Conservation (phyloP, 2,797 vertebrate species). For the Neopelma chrysocephalum region DNA sequence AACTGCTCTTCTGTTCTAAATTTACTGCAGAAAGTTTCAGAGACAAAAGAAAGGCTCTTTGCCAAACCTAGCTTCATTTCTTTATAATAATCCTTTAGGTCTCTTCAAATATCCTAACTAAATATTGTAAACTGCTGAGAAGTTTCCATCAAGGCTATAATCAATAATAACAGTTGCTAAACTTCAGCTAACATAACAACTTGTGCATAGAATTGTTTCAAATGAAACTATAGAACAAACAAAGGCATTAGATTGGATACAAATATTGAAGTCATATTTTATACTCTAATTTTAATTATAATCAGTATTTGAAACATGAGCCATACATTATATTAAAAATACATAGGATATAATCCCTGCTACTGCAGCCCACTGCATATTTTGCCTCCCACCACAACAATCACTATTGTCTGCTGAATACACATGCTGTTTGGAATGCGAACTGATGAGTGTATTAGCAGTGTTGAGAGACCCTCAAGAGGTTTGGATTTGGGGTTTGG, state of each 20-base stretch:
- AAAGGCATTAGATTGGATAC: slow-evolving; percentile 55
- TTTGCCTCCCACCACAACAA: slow-evolving; percentile 50
- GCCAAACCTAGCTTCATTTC: slow-evolving; percentile 73
- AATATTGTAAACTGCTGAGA: slow-evolving; percentile 60
- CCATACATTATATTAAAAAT: slow-evolving; percentile 65
- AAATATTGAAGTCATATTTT: slow-evolving; percentile 70
- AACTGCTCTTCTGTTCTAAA: slow-evolving; percentile 78
- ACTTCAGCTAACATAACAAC: slow-evolving; percentile 37
- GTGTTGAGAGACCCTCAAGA: neutral
- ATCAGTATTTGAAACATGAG: slow-evolving; percentile 63
- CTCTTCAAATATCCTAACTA: slow-evolving; percentile 59
- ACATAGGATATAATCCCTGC: slow-evolving; percentile 59
- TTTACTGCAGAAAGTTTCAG: slow-evolving; percentile 74
- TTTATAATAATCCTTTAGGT: slow-evolving; percentile 65
- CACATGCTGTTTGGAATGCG: neutral
- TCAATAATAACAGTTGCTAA: slow-evolving; percentile 58
- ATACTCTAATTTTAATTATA: slow-evolving; percentile 58
- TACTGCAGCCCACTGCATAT: slow-evolving; percentile 51
- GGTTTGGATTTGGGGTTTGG: neutral
- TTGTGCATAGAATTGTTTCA: slow-evolving; percentile 52
- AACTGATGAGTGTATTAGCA: neutral
- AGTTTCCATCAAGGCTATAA: slow-evolving; percentile 63
- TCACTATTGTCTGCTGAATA: slow-evolving; percentile 31
- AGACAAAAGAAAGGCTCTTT: slow-evolving; percentile 74
- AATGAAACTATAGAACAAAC: slow-evolving; percentile 56